Conservation (phyloP, 2,113 vertebrate genomes). For the Perca flavescens region DNA sequence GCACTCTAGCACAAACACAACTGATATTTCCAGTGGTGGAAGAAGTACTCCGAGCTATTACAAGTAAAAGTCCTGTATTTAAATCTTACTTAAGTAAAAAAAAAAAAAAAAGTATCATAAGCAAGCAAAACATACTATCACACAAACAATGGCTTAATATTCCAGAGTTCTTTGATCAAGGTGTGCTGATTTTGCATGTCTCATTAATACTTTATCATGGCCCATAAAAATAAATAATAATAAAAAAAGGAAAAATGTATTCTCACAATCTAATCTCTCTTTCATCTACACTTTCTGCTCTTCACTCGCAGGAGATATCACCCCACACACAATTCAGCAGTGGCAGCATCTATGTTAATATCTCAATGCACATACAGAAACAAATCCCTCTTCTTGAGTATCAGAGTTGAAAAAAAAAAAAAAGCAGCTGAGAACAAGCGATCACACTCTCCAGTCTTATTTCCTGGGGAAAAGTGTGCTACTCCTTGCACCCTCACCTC, state of each 20-base stretch:
- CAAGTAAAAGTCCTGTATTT: neutral
- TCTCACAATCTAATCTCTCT: slow-evolving; percentile 33
- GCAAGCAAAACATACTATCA: slow-evolving; percentile 5
- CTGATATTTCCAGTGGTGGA: neutral
- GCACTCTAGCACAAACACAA: neutral
- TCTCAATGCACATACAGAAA: slow-evolving; percentile 30
- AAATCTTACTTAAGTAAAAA: neutral
- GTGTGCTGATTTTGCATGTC: neutral
- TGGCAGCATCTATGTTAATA: slow-evolving; percentile 44
- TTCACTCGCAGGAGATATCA: slow-evolving; percentile 4
- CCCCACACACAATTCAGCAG: slow-evolving; percentile 5
- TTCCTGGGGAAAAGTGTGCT: slow-evolving; percentile 33
- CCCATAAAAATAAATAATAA: neutral
- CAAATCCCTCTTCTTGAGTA: slow-evolving; percentile 54
- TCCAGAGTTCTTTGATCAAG: neutral
- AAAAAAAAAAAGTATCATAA: too few relatives aligned
- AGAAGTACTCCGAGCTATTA: neutral
- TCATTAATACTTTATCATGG: slow-evolving; percentile 5
- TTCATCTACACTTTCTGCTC: slow-evolving; percentile 36
- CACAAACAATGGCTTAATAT: neutral
- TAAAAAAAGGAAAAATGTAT: slow-evolving; percentile 3
- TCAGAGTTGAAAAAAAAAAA: slow-evolving; percentile 33
- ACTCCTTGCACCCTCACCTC: slow-evolving; percentile 31
- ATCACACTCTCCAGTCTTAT: slow-evolving; percentile 45
- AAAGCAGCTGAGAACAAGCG: slow-evolving; percentile 38